Evolutionary conservation across 92 coral and sea anemone genomes (phyloP).

Genomic region (Porites rus): DNA sequence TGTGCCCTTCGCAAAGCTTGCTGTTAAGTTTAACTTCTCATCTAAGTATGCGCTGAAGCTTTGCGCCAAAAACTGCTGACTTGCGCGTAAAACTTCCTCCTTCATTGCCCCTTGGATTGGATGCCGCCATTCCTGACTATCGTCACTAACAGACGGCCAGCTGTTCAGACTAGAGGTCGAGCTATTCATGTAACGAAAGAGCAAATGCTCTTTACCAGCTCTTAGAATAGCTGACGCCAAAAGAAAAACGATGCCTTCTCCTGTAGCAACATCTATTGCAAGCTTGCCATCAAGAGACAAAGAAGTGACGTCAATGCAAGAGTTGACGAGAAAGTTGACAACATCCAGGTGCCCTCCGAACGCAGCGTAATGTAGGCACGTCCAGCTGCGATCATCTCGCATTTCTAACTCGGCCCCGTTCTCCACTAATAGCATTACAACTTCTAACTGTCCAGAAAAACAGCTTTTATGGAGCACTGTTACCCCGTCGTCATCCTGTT

Average conservation of each 20-base stretch:
- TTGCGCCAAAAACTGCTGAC: constrained; percentile 74
- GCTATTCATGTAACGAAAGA: constrained; percentile 75
- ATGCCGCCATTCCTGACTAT: constrained; percentile 11
- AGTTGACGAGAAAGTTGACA: constrained; percentile 68
- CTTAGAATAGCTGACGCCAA: constrained; percentile 82
- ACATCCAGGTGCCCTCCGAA: constrained; percentile 77
- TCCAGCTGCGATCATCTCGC: constrained; percentile 86
- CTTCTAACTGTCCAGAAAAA: constrained; percentile 78
- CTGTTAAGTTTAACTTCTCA: constrained; percentile 62
- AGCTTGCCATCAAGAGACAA: constrained; percentile 79
- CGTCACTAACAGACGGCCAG: constrained; percentile 59
- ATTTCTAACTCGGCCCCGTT: constrained; percentile 85
- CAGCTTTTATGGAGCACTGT: constrained; percentile 87
- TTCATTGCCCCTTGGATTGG: constrained; percentile 57
- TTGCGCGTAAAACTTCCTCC: constrained; percentile 75
- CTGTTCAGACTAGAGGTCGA: constrained; percentile 77
- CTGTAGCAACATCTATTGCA: constrained; percentile 86
- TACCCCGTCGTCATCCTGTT: constrained; percentile 82
- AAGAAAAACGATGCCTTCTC: constrained; percentile 90
- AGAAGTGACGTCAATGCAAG: constrained; percentile 81
- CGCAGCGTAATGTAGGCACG: constrained; percentile 86
- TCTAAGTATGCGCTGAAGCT: constrained; percentile 65
- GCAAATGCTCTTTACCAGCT: constrained; percentile 82
- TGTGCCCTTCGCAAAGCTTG: constrained; percentile 5
- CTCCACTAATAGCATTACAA: constrained; percentile 74